Evolutionary conservation across 37 sponge, comb jelly and placozoan genomes (phyloP), one percentile per base, ranked within the genome.

Genomic region (Geodia barretti): DNA sequence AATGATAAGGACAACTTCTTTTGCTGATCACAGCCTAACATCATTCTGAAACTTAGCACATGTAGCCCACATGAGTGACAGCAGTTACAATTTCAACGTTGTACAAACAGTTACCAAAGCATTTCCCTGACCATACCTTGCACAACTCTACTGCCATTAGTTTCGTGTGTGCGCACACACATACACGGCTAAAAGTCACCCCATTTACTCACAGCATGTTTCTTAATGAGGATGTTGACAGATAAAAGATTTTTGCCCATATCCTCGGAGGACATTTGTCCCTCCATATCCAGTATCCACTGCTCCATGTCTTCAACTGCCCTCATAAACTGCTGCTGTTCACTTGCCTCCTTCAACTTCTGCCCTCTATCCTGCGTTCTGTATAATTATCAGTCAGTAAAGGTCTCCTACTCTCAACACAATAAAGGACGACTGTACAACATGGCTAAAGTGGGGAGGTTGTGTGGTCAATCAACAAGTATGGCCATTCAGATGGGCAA

Each of bases 241-340:
- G 87, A 84, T 67, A 88, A 86, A 39, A 95, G 83, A 72, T 97
- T 95, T 31, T 86, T 85, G 41, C 97, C 97, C 9, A 84, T 70
- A 77, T 97, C 97, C 64, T 97, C 93, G 7, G 95, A 94, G n/a
- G 89, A 61, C 82, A 97, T 81, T 67, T 88, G 89, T 19, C 64
- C 60, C 72, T 89, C 93, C 66, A 89, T 87, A 20, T 94, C 95
- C 3, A 65, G 82, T 7, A 97, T 92, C 97, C 97, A 97, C 4
- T 38, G 59, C 79, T 94, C 97, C 67, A 97, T 84, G 79, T 97
- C 97, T 63, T 91, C 90, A 54, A 92, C 92, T 62, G 74, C 80
- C 36, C 82, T 79, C 29, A 84, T 72, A 84, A 97, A 97, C 80
- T 82, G 87, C 82, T 90, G 90, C 38, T 86, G 90, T 72, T 97